A percentile compares a stretch with the other conserved stretches of the same genome.
Evolutionary conservation across 2,888 invertebrate genomes (phyloP).

Genomic region (Prosapia bicincta): DNA sequence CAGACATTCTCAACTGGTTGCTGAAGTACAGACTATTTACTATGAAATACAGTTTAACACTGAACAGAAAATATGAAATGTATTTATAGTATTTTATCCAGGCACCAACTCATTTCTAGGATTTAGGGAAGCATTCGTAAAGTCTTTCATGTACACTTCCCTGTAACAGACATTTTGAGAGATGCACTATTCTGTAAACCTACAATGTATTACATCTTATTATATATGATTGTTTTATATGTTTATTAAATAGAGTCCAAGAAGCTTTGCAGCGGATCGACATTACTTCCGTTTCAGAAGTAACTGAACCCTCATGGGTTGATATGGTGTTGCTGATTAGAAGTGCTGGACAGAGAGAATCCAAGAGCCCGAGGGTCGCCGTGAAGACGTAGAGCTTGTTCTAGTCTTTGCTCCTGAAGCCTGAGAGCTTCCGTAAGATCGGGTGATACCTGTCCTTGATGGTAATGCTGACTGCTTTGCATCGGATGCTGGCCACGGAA

Average conservation of each 20-base stretch:
- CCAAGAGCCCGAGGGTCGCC: slow-evolving; percentile 76
- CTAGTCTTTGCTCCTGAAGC: slow-evolving; percentile 74
- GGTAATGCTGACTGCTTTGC: slow-evolving; percentile 46
- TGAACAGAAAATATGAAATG: neutral
- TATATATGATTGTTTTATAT: neutral
- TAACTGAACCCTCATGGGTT: slow-evolving; percentile 41
- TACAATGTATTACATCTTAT: neutral
- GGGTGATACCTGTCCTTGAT: slow-evolving; percentile 55
- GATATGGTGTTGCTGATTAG: slow-evolving; percentile 38
- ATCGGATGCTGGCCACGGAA: slow-evolving; percentile 44
- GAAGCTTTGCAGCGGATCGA: slow-evolving; percentile 35
- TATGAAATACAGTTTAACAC: neutral
- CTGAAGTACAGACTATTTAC: neutral
- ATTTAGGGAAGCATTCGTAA: neutral
- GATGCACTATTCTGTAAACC: neutral
- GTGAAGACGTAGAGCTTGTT: slow-evolving; percentile 78
- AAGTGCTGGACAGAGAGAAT: slow-evolving; percentile 57
- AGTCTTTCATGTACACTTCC: neutral
- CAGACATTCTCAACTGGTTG: neutral
- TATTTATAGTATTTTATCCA: neutral
- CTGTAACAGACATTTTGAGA: neutral
- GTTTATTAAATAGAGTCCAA: slow-evolving; percentile 32
- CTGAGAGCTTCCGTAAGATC: slow-evolving; percentile 68
- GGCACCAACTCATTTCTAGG: slow-evolving; percentile 2
- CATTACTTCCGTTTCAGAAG: slow-evolving; percentile 34